Base-by-base conservation (phyloP, 2,797 vertebrate species). In the Choloepus didactylus region DNA sequence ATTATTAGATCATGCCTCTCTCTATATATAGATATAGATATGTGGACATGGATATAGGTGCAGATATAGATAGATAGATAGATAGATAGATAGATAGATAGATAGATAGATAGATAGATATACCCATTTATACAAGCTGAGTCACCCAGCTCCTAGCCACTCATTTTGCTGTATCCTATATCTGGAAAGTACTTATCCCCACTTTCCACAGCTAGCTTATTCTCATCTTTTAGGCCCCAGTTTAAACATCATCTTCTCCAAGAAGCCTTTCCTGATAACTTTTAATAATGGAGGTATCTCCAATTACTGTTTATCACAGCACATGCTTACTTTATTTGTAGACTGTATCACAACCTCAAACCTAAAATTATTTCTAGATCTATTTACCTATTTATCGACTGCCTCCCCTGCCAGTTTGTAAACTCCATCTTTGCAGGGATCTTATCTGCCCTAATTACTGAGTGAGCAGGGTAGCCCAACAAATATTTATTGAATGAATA, bases 251-350 rank as follows among this genome's bases (percentile, higher is more conserved):
- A 8, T 51, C 62, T 69, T 23, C 72, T 73, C 77, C 29, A 69
- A 67, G 87, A 92, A 75, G 73, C 81, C 92, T 89, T 75, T 41
- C n/a, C n/a, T 41, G 12, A 29, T 44, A 29, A 62, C 38, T 15
- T 1, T 41, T 38, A 41, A 19, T 8, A 11, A 51, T 31, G 12
- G 18, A 44, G 70, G 35, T 59, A 21, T 66, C 27, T 15, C 18
- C 16, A 56, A 1, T 80, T 62, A 14, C 23, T 44, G 31, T 66
- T 38, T 29, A 12, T n/a, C 1, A 0, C 29, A 38, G n/a, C 44
- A 72, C 56, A 14, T 72, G 49, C 56, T 84, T 76, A 35, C n/a
- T 94, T 87, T 59, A 49, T 77, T 73, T 86, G 59, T 89, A 90
- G 29, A 54, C 15, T 46, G 73, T 64, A 77, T 75, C 27, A 49